Conservation (phyloP, 2,797 vertebrate genomes). For the Premnoplex brunnescens region DNA sequence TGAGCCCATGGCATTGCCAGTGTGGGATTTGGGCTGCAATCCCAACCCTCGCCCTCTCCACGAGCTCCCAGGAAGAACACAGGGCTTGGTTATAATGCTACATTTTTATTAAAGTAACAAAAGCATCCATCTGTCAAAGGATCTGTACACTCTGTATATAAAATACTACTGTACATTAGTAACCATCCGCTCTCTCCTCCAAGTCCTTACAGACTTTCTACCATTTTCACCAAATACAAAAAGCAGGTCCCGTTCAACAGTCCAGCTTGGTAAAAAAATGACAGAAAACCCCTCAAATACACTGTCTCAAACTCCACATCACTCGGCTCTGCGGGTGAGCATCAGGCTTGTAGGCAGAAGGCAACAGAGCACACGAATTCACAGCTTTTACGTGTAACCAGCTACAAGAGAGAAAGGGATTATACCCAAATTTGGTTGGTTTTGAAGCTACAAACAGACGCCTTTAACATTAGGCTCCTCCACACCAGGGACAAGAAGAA, state of each 20-base stretch:
- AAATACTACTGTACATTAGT: slow-evolving; percentile 74
- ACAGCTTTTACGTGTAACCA: slow-evolving; percentile 73
- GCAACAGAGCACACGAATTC: slow-evolving; percentile 63
- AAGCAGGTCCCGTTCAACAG: slow-evolving; percentile 78
- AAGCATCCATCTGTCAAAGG: slow-evolving; percentile 76
- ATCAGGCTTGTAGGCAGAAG: slow-evolving; percentile 40
- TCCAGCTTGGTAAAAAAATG: slow-evolving; percentile 61
- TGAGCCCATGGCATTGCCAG: background rate
- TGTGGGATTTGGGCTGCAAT: accelerated
- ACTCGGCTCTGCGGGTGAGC: slow-evolving; percentile 7
- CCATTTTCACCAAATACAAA: slow-evolving; percentile 48
- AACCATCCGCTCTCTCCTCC: slow-evolving; percentile 61
- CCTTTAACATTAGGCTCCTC: slow-evolving; percentile 7
- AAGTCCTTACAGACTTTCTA: slow-evolving; percentile 47
- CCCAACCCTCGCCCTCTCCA: background rate
- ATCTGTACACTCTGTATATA: slow-evolving; percentile 77
- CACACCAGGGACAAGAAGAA: background rate
- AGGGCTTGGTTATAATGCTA: slow-evolving; percentile 42
- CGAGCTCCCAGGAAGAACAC: background rate
- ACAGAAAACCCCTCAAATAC: background rate
- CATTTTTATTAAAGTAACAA: slow-evolving; percentile 83
- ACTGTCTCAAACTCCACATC: background rate
- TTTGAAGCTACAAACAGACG: slow-evolving; percentile 23
- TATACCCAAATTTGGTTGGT: background rate
- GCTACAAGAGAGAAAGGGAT: slow-evolving; percentile 16